Evolutionary conservation across 2,888 invertebrate genomes (phyloP), one percentile per base, ranked within the genome.

Genomic region (Oscheius myriophilus): DNA sequence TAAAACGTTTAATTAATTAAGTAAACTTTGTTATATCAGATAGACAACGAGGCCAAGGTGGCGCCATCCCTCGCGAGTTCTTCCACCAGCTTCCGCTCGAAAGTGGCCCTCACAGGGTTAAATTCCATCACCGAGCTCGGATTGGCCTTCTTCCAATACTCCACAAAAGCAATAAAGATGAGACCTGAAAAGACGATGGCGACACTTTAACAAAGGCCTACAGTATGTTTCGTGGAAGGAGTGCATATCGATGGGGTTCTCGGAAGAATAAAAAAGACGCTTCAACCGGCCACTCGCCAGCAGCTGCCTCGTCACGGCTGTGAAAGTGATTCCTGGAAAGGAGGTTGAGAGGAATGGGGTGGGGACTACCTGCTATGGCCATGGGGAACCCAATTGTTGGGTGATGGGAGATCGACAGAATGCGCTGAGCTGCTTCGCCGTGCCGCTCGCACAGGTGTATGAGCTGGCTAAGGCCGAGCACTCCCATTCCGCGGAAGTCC

Each of bases 401-500:
- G 51, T 82, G 78, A 11, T 72, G 65, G 0, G 83, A 84, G 23
- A 80, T 53, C 41, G 26, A 23, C n/a, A 80, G 58, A 14, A 78
- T 64, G 23, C 64, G 58, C 33, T 59, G 63, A 12, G 76, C 72
- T 14, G 59, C 63, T 1, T 70, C 77, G 4, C 63, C 69, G 45
- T 82, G 76, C 25, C 62, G 66, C 63, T 79, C 67, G 14, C 75
- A 73, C 55, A 73, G 78, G 83, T 86, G 95, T 82, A 95, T 86
- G 0, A 97, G 89, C 88, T 96, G 96, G 82, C 96, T 93, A 55
- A 98, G 89, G 11, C 96, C 96, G 49, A 98, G 89, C 70, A 96
- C 88, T 26, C 97, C 97, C 96, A 97, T 97, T 72, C 97, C 97
- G 62, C 97, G 91, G 86, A 98, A 98, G 89, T 98, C 97, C 0